A percentile compares a stretch with the other conserved stretches of the same genome.
These are phyloP conservation scores for Parauchenoglanis ngamensis DNA, from an alignment of 2,797 vertebrate species.

Conservation along the genomic window DNA sequence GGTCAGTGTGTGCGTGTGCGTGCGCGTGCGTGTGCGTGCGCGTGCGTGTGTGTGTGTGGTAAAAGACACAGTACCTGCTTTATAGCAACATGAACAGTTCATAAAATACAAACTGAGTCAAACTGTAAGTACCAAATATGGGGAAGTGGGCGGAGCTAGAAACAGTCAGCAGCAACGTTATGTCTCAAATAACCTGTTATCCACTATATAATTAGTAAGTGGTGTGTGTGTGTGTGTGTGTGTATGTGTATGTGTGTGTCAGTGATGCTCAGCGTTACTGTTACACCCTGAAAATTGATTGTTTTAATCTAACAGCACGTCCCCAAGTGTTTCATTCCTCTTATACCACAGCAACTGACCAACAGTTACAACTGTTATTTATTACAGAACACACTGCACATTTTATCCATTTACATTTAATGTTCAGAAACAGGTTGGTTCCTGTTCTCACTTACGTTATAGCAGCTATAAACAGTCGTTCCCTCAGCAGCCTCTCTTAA, in stretches of 20 bases:
- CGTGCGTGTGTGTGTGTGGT: not conserved
- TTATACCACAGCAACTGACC: not conserved
- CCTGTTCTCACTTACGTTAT: not conserved
- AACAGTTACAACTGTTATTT: not conserved
- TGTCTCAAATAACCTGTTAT: not conserved
- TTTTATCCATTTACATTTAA: not conserved
- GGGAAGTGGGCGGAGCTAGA: not conserved
- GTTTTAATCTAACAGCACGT: not conserved
- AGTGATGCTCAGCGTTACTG: not conserved
- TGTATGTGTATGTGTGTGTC: too few relatives aligned
- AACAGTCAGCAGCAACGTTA: not conserved
- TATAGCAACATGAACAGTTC: not conserved
- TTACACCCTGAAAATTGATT: not conserved
- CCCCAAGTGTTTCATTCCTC: not conserved
- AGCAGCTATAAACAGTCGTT: not conserved
- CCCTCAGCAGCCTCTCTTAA: too few relatives aligned
- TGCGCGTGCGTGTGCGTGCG: slow-evolving; percentile 5
- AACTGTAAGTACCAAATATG: not conserved
- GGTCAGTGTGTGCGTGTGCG: not conserved
- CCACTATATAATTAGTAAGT: not conserved
- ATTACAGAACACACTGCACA: not conserved
- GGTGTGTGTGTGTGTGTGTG: not conserved
- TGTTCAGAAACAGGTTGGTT: not conserved
- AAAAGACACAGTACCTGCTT: not conserved
- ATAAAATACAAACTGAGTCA: not conserved